A percentile compares a stretch with the other conserved stretches of the same genome.
Conservation (phyloP, 1,140 invertebrate genomes). For the Dufourea novaeangliae region DNA sequence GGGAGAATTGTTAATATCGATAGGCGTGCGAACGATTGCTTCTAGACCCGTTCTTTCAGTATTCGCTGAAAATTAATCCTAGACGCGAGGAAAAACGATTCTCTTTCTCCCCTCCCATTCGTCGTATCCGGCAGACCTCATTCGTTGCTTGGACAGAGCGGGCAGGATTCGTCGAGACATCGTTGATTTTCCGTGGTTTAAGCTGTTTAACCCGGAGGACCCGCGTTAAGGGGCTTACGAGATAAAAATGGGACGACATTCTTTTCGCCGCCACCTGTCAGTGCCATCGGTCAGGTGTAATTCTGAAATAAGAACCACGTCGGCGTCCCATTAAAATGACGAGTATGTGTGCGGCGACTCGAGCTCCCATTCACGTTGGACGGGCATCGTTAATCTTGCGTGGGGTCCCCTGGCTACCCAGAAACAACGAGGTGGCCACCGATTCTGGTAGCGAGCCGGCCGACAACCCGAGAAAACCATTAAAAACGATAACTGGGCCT, state of each 20-base stretch:
- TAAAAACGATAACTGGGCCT: constrained; percentile 60
- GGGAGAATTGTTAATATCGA: neutral
- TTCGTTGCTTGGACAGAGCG: too few relatives aligned
- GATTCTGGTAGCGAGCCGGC: constrained; percentile 36
- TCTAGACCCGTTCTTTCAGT: neutral
- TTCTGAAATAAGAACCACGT: constrained; percentile 56
- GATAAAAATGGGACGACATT: constrained; percentile 46
- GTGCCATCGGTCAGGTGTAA: constrained; percentile 50
- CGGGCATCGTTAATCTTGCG: constrained; percentile 57
- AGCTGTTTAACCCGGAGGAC: constrained; percentile 14
- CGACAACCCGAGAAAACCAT: constrained; percentile 54
- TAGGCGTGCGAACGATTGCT: constrained; percentile 30
- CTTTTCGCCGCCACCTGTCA: constrained; percentile 58
- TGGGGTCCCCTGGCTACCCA: constrained; percentile 31
- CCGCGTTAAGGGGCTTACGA: constrained; percentile 45
- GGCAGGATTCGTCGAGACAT: constrained; percentile 1
- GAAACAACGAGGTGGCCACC: constrained; percentile 30
- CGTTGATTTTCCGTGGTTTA: constrained; percentile 29
- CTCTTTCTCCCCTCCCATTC: too few relatives aligned
- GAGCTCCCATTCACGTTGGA: constrained; percentile 36
- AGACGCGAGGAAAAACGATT: too few relatives aligned
- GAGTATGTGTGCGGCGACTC: constrained; percentile 41
- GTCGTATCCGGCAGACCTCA: too few relatives aligned
- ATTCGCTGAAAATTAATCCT: too few relatives aligned
- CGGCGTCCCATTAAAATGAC: constrained; percentile 62